A percentile compares a stretch with the other conserved stretches of the same genome.
These are phyloP conservation scores for Conus canariensis DNA, from an alignment of 2,888 invertebrate genomes.

Conservation along the genomic window DNA sequence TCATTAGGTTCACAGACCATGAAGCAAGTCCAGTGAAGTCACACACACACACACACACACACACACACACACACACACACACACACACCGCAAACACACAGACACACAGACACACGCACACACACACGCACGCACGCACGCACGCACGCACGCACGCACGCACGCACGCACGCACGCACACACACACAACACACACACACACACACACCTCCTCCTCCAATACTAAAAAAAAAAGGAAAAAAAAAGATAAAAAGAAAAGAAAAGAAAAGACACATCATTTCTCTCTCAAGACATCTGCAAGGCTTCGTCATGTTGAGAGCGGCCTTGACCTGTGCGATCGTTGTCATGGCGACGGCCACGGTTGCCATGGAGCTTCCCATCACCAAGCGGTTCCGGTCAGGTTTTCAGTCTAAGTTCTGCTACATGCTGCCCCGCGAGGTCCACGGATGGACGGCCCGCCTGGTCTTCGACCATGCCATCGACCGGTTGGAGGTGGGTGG, in stretches of 20 bases:
- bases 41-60: not conserved
- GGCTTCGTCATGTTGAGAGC: no score
- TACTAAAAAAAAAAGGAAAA: not conserved
- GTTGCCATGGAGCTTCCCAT: not conserved
- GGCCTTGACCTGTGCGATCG: not conserved
- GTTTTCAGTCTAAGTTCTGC: constrained; percentile 20
- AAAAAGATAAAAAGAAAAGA: not conserved
- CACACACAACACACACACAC: no score
- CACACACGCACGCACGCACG: constrained; percentile 15
- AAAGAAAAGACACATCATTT: not conserved
- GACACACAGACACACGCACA: not conserved
- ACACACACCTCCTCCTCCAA: no score
- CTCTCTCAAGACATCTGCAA: not conserved
- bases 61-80: constrained; percentile 5
- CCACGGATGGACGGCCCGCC: not conserved
- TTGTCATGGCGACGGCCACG: not conserved
- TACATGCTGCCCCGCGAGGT: not conserved
- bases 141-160: constrained; percentile 15
- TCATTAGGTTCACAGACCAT: not conserved
- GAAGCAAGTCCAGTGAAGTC: not conserved
- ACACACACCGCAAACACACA: not conserved
- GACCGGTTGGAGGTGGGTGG: not conserved
- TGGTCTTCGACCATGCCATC: not conserved
- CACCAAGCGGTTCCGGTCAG: not conserved
- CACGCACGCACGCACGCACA: constrained; percentile 22